Percentiles rank a stretch among this genome's conserved stretches.
phyloP scores from a whole-genome alignment of 2,113 vertebrate genomes.

The Lamprotornis superbus region DNA sequence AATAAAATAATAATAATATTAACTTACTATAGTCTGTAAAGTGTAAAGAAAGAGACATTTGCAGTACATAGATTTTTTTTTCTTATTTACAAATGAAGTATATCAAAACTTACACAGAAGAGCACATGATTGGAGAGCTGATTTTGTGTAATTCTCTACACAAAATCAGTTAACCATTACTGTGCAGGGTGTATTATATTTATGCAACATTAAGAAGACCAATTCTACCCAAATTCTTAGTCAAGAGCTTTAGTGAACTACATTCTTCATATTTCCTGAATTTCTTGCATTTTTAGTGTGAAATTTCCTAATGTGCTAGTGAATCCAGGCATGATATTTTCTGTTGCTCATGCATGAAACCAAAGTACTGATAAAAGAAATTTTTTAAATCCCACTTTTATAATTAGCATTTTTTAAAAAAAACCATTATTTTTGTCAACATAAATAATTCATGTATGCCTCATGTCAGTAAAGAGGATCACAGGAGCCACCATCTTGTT shows the following conservation, averaged over 20 bases:
- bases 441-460: background rate
- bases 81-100: background rate
- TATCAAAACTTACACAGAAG: background rate
- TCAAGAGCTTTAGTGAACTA: background rate
- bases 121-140: fast-evolving
- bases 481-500: background rate
- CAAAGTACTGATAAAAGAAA: background rate
- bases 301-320: slow-evolving; percentile 41
- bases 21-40: background rate
- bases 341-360: background rate
- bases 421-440: background rate
- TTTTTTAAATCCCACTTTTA: background rate
- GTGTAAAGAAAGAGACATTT: background rate
- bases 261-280: background rate
- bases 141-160: background rate
- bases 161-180: background rate
- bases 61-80: background rate
- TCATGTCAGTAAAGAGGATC: background rate
- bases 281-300: slow-evolving; percentile 12
- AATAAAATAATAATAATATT: background rate
- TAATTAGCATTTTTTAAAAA: background rate
- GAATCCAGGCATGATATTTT: slow-evolving; percentile 4
- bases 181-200: background rate
- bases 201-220: background rate
- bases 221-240: background rate